These are phyloP conservation scores for Sitobion miscanthi DNA, from an alignment of 1,140 invertebrate genomes.

Conservation along the genomic window DNA sequence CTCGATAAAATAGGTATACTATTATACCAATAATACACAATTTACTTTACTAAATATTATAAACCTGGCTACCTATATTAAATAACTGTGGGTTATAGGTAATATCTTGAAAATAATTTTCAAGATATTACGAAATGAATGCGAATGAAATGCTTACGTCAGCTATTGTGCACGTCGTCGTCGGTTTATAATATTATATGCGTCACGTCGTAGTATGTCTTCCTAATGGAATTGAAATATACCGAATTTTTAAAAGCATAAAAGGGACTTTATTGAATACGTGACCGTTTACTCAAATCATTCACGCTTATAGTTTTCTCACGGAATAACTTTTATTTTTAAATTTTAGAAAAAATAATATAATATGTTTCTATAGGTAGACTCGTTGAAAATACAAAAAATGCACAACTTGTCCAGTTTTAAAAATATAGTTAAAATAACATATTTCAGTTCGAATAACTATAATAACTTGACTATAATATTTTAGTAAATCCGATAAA, in stretches of 20 bases:
- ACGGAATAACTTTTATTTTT: background rate
- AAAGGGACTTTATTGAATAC: background rate
- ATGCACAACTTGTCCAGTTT: background rate
- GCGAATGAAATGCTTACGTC: background rate
- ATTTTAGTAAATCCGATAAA: too few species aligned
- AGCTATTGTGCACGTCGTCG: background rate
- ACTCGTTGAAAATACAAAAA: background rate
- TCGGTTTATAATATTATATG: background rate
- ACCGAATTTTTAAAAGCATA: constrained; percentile 1
- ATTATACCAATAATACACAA: too few species aligned
- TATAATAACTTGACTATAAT: too few species aligned
- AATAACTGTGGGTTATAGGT: background rate
- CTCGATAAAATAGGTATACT: background rate
- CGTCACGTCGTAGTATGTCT: background rate
- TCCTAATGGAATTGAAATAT: constrained; percentile 2
- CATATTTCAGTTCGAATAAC: too few species aligned
- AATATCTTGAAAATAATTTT: background rate
- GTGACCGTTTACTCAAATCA: constrained; percentile 6
- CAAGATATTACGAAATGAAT: background rate
- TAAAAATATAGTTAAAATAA: too few species aligned
- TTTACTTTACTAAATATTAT: background rate
- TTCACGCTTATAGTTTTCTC: background rate
- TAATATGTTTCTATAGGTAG: background rate
- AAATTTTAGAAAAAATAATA: background rate
- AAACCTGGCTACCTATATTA: background rate